Percentiles rank a stretch among this genome's conserved stretches.
These are phyloP conservation scores for Aphidius gifuensis DNA, from an alignment of 1,140 invertebrate species.

Conservation along the genomic window DNA sequence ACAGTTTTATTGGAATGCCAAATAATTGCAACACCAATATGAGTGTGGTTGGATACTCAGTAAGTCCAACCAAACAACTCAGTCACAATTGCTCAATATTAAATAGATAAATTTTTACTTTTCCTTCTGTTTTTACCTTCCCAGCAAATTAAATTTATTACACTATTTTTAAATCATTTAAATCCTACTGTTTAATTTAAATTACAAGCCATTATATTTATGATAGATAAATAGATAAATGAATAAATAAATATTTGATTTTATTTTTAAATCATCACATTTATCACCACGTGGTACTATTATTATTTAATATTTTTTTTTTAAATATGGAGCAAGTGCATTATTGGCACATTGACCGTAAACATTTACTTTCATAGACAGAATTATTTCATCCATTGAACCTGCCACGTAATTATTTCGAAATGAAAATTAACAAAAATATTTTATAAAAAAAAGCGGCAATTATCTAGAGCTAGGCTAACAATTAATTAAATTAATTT, in stretches of 20 bases:
- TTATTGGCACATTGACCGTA: slow-evolving; percentile 12
- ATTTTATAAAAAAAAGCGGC: background rate
- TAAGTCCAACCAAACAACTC: slow-evolving; percentile 32
- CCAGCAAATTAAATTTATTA: slow-evolving; percentile 38
- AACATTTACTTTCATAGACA: slow-evolving; percentile 11
- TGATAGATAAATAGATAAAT: too few relatives aligned
- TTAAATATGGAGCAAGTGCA: background rate
- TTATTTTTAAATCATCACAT: too few relatives aligned
- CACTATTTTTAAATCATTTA: background rate
- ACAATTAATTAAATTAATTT: too few relatives aligned
- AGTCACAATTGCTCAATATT: slow-evolving; percentile 44
- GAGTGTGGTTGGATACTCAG: slow-evolving; percentile 35
- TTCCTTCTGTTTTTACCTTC: slow-evolving; percentile 30
- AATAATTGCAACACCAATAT: slow-evolving; percentile 49
- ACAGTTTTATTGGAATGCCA: slow-evolving; percentile 46
- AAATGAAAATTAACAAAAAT: slow-evolving; percentile 13
- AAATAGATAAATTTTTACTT: slow-evolving; percentile 37
- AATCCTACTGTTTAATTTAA: too few relatives aligned
- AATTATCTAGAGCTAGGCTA: too few relatives aligned
- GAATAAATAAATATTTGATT: too few relatives aligned
- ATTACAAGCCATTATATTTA: background rate
- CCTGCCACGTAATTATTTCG: slow-evolving; percentile 5
- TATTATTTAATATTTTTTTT: too few relatives aligned
- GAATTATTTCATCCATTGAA: slow-evolving; percentile 5
- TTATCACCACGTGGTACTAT: too few relatives aligned